Percentiles rank a stretch among this genome's conserved stretches.
These are phyloP conservation scores for Hydractinia symbiolongicarpus DNA, from an alignment of 30 jellyfish, hydroid and myxozoan species.

Conservation along the genomic window DNA sequence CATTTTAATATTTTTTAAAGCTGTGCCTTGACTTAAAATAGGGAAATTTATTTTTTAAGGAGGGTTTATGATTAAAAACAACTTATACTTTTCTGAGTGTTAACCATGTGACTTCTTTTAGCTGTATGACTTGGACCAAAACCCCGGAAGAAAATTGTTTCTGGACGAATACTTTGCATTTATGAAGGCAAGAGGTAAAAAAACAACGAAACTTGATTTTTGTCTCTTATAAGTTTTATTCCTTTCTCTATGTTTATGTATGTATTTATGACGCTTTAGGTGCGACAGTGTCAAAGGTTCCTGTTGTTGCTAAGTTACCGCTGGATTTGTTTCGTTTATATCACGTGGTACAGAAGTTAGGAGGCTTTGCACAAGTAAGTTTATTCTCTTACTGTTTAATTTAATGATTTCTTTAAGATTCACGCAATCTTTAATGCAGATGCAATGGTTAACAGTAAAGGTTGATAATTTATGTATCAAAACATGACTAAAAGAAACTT, in stretches of 20 bases:
- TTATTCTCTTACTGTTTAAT: background rate
- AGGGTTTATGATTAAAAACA: background rate
- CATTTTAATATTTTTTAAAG: no score
- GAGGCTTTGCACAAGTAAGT: conserved; percentile 17
- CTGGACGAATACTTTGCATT: conserved; percentile 5
- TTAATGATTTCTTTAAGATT: background rate
- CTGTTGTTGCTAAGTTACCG: conserved; percentile 9
- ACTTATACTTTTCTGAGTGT: background rate
- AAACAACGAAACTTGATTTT: background rate
- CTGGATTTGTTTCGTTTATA: conserved; percentile 14
- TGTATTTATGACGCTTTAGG: background rate
- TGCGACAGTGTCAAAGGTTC: conserved; percentile 1
- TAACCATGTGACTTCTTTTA: background rate
- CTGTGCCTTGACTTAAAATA: no score
- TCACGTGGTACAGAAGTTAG: conserved; percentile 5
- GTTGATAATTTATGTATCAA: no score
- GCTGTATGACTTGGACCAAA: conserved; percentile 4
- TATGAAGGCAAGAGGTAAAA: conserved; percentile 1
- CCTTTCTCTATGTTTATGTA: background rate
- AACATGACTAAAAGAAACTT: no score
- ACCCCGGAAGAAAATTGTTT: background rate
- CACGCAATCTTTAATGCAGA: background rate
- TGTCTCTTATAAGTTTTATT: background rate
- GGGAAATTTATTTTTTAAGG: background rate
- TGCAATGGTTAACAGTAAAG: no score